These are phyloP conservation scores for Lathronympha strigana DNA, from an alignment of 2,888 invertebrate species.

Conservation along the genomic window DNA sequence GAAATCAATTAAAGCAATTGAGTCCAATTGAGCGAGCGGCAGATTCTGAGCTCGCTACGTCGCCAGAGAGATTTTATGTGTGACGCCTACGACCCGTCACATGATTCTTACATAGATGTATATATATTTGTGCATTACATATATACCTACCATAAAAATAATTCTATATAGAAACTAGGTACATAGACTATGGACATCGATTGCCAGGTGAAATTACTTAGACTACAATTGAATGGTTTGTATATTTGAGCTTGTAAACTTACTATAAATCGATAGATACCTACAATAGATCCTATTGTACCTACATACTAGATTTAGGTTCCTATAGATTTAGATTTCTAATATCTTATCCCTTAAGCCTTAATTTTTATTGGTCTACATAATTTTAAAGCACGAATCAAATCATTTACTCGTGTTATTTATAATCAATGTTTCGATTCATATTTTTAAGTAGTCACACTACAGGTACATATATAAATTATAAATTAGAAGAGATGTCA, in stretches of 20 bases:
- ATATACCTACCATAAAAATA: conserved; percentile 1
- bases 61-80: conserved; percentile 82
- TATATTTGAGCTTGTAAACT: background rate
- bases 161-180: conserved; percentile 3
- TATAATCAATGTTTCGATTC: no score
- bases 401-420: no score
- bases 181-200: background rate
- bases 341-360: no score
- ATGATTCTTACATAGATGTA: conserved; percentile 66
- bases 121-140: conserved; percentile 10
- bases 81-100: conserved; percentile 77
- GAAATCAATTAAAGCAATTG: conserved; percentile 83
- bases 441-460: no score
- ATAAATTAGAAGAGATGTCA: no score
- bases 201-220: conserved; percentile 28
- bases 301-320: no score
- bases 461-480: no score
- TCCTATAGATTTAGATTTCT: no score
- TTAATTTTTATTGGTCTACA: no score
- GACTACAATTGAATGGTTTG: conserved; percentile 6
- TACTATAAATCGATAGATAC: background rate
- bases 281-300: no score
- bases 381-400: no score
- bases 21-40: conserved; percentile 80
- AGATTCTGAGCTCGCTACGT: conserved; percentile 79